Conservation (phyloP, 64 coral and sea anemone genomes). For the Catalaphyllia jardinei region DNA sequence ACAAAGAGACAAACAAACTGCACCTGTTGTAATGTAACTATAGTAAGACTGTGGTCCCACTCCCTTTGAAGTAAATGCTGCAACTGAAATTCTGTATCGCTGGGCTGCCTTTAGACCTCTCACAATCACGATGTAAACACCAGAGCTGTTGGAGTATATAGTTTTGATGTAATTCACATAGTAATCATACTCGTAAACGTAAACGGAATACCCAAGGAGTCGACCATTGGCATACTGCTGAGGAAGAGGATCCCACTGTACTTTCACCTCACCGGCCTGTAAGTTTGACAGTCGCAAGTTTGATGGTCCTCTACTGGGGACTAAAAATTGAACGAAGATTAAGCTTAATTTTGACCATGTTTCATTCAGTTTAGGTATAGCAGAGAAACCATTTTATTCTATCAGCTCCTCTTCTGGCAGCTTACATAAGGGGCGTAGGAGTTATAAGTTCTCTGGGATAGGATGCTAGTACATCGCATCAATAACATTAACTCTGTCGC, state of each 20-base stretch:
- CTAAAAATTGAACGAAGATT: background rate
- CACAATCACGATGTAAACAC: background rate
- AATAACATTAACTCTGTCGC: no score
- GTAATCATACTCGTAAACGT: background rate
- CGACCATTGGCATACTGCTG: constrained; percentile 20
- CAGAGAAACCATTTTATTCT: no score
- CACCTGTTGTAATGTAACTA: background rate
- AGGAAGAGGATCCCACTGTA: constrained; percentile 24
- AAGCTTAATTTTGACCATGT: no score
- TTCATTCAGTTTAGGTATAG: no score
- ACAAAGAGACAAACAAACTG: background rate
- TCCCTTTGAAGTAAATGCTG: constrained; percentile 12
- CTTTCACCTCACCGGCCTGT: background rate
- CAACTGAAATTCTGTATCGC: background rate
- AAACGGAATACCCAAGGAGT: background rate
- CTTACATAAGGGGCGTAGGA: no score
- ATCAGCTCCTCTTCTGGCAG: no score
- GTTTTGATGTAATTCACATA: no score
- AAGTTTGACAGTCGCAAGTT: background rate
- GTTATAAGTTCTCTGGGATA: no score
- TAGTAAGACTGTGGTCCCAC: background rate
- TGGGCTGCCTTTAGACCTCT: background rate
- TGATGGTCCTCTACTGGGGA: background rate
- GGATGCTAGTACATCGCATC: no score
- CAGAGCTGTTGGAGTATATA: background rate